Percentiles rank a stretch among this genome's conserved stretches.
phyloP scores from a whole-genome alignment of 2,888 invertebrate genomes.

The Ditula angustiorana region DNA sequence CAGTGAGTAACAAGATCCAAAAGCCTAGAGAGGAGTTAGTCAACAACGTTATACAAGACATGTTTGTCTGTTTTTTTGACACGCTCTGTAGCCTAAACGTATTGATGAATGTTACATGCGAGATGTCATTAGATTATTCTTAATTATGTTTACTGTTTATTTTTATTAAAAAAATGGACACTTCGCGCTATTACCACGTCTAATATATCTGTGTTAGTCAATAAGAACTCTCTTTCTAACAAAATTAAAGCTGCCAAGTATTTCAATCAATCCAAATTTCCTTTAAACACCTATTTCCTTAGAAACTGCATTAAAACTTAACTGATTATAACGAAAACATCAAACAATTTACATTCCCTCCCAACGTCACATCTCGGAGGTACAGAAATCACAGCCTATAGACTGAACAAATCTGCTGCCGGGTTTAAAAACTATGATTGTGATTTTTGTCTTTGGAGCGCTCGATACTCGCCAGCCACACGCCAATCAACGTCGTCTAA shows the following conservation, averaged over 20 bases:
- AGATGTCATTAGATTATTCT: no score
- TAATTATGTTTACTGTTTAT: no score
- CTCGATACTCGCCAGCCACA: no score
- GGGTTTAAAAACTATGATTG: neutral
- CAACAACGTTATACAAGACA: no score
- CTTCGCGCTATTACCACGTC: neutral
- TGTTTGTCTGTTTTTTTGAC: no score
- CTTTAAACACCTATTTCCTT: conserved; percentile 21
- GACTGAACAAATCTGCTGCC: neutral
- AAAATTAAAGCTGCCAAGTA: conserved; percentile 7
- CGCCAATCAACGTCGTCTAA: no score
- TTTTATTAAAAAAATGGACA: no score
- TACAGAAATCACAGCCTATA: conserved; percentile 10
- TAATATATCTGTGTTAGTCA: neutral
- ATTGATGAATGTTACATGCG: no score
- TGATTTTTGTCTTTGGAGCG: no score
- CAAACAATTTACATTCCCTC: conserved; percentile 33
- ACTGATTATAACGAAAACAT: conserved; percentile 32
- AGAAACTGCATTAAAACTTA: conserved; percentile 34
- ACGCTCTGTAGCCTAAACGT: no score
- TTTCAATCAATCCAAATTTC: conserved; percentile 20
- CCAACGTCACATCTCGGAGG: conserved; percentile 9
- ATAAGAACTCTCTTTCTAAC: neutral
- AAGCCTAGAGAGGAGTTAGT: no score
- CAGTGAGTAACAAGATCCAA: no score